A percentile compares a stretch with the other conserved stretches of the same genome.
phyloP scores from a whole-genome alignment of 2,113 vertebrate species.

The Chaenocephalus aceratus region DNA sequence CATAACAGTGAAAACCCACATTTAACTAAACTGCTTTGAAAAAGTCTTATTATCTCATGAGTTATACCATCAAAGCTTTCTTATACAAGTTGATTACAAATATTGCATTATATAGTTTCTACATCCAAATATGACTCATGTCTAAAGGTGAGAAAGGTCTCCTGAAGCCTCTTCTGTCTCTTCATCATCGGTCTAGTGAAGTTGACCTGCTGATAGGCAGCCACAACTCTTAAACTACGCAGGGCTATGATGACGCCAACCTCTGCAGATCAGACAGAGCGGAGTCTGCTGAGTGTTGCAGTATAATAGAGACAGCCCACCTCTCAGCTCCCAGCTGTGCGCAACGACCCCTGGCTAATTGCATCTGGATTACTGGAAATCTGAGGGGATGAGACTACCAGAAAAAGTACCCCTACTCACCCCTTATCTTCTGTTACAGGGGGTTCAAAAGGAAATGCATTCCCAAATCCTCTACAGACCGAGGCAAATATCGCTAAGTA shows the following conservation, averaged over 20 bases:
- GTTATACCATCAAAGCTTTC: background rate
- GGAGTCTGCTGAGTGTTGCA: conserved; percentile 6
- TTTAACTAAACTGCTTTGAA: background rate
- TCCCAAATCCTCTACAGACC: conserved; percentile 10
- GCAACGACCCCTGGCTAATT: background rate
- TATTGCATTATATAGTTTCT: background rate
- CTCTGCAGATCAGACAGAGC: background rate
- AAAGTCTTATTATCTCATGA: background rate
- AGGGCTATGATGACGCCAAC: conserved; percentile 33
- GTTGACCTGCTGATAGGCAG: conserved; percentile 4
- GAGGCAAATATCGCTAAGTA: background rate
- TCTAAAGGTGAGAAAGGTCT: background rate
- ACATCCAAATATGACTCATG: conserved; percentile 17
- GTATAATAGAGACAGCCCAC: conserved; percentile 1
- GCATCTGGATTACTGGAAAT: conserved; percentile 38
- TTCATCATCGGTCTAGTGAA: background rate
- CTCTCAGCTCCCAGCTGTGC: conserved; percentile 18
- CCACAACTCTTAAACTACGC: background rate
- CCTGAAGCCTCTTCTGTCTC: background rate
- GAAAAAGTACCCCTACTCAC: background rate
- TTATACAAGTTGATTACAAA: background rate
- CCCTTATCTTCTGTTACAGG: background rate
- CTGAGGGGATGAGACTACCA: conserved; percentile 22
- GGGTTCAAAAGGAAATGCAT: conserved; percentile 26
- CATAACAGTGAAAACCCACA: background rate